A percentile compares a stretch with the other conserved stretches of the same genome.
Conservation (phyloP, 2,888 invertebrate genomes). For the Synanthedon tipuliformis region DNA sequence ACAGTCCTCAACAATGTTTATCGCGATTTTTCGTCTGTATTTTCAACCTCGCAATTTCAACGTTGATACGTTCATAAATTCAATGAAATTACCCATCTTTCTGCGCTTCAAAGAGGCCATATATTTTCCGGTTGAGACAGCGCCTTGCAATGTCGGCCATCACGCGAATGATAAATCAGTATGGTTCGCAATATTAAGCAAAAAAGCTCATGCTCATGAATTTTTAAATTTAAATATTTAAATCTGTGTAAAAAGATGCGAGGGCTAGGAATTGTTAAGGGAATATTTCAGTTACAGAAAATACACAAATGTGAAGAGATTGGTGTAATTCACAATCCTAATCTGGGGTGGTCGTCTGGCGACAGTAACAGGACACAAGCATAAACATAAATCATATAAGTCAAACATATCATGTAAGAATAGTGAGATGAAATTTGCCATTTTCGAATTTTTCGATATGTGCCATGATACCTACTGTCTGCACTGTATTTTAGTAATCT, state of each 20-base stretch:
- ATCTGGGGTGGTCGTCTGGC: too few relatives aligned
- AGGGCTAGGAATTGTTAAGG: not conserved
- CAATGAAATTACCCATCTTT: slow-evolving; percentile 67
- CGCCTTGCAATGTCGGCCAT: slow-evolving; percentile 57
- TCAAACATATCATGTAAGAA: too few relatives aligned
- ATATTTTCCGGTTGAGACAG: slow-evolving; percentile 56
- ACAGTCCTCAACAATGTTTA: slow-evolving; percentile 22
- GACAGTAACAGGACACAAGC: too few relatives aligned
- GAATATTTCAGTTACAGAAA: not conserved
- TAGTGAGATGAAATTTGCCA: too few relatives aligned
- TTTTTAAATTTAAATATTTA: slow-evolving; percentile 10
- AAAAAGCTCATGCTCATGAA: slow-evolving; percentile 23
- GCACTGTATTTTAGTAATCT: too few relatives aligned
- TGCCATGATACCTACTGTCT: too few relatives aligned
- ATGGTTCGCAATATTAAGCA: slow-evolving; percentile 27
- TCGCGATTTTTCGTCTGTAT: slow-evolving; percentile 47
- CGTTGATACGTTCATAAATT: slow-evolving; percentile 64
- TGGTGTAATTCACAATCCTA: too few relatives aligned
- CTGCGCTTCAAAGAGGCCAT: slow-evolving; percentile 63
- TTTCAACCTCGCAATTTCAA: slow-evolving; percentile 51
- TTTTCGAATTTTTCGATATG: too few relatives aligned
- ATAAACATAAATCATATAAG: too few relatives aligned
- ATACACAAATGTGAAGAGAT: too few relatives aligned
- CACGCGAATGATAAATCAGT: slow-evolving; percentile 61
- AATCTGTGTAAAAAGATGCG: not conserved